These are phyloP conservation scores for Pelodytes ibericus DNA, from an alignment of 2,797 vertebrate species.

Conservation along the genomic window DNA sequence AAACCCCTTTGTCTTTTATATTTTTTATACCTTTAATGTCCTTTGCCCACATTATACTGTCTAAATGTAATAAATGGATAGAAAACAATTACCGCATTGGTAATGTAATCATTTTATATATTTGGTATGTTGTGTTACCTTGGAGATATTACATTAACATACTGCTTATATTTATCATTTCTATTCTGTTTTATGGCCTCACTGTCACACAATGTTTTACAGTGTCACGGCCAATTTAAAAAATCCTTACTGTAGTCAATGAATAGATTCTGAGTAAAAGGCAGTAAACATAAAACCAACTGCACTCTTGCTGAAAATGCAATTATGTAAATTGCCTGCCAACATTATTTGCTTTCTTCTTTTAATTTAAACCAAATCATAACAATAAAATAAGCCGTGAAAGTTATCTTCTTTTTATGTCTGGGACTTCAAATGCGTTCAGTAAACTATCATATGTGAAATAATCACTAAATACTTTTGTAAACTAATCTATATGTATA, in stretches of 20 bases:
- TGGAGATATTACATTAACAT: conserved; percentile 9
- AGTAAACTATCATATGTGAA: conserved; percentile 14
- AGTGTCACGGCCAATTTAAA: conserved; percentile 29
- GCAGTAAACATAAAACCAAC: conserved; percentile 24
- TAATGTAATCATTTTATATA: background rate
- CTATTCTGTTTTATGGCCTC: conserved; percentile 16
- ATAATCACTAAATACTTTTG: conserved; percentile 37
- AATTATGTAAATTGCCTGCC: conserved; percentile 43
- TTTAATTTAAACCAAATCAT: conserved; percentile 29
- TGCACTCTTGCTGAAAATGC: conserved; percentile 31
- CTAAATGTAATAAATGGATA: no score
- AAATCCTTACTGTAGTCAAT: conserved; percentile 34
- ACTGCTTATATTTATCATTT: conserved; percentile 17
- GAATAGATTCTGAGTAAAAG: conserved; percentile 40
- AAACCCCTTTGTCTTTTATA: no score
- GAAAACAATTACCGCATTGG: no score
- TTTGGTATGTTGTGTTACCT: conserved; percentile 5
- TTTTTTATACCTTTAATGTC: no score
- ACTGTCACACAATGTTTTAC: conserved; percentile 11
- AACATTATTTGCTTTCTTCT: conserved; percentile 37
- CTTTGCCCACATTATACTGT: no score
- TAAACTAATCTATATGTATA: conserved; percentile 8
- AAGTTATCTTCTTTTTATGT: conserved; percentile 26
- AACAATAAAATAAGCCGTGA: conserved; percentile 38
- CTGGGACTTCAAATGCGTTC: conserved; percentile 16